These are phyloP conservation scores for Irena cyanogastra DNA, from an alignment of 2,113 vertebrate species.

Conservation along the genomic window DNA sequence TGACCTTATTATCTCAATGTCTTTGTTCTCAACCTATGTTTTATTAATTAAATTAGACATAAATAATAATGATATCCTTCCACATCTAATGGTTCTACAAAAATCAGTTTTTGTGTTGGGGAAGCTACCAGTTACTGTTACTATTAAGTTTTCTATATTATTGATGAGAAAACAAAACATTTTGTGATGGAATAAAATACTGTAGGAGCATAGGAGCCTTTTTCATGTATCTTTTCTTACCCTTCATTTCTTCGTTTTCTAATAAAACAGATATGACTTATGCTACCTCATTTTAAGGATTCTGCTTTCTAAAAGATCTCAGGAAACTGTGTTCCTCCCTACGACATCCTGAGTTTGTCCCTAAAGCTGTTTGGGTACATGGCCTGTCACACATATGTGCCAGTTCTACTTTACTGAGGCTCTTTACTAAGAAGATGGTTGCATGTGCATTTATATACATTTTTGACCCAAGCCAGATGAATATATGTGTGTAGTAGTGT, in stretches of 20 bases:
- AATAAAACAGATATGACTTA: not conserved
- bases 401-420: not conserved
- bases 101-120: not conserved
- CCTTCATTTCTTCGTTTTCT: not conserved
- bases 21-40: not conserved
- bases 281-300: not conserved
- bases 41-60: not conserved
- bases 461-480: not conserved
- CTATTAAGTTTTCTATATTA: not conserved
- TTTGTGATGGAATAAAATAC: not conserved
- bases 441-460: not conserved
- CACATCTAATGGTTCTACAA: not conserved
- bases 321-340: not conserved
- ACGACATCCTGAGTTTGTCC: not conserved
- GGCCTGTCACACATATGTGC: not conserved
- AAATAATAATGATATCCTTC: not conserved
- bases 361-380: not conserved
- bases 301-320: not conserved
- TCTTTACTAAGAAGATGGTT: not conserved
- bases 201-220: not conserved
- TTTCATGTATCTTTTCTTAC: not conserved
- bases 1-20: not conserved
- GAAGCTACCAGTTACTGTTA: not conserved
- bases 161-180: not conserved
- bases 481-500: not conserved